Conservation (phyloP, 2,113 vertebrate genomes). For the Aphelocoma coerulescens region DNA sequence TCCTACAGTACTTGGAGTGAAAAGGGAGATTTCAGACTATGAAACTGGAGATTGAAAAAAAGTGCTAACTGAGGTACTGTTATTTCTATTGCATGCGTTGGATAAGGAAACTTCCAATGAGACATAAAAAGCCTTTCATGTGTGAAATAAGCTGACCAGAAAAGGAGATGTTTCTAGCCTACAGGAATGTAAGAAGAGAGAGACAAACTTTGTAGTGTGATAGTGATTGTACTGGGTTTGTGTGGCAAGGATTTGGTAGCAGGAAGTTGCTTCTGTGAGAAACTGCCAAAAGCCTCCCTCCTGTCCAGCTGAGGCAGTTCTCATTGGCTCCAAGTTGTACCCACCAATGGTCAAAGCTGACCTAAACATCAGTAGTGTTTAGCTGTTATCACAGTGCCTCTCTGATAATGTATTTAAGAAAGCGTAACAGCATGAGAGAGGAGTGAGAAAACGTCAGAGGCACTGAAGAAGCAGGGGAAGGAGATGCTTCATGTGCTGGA, state of each 20-base stretch:
- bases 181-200: not conserved
- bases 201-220: not conserved
- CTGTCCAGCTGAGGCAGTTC: not conserved
- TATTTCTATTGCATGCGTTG: not conserved
- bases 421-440: not conserved
- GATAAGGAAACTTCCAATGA: not conserved
- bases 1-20: not conserved
- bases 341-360: not conserved
- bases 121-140: not conserved
- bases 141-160: not conserved
- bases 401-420: not conserved
- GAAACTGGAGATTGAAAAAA: not conserved
- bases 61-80: not conserved
- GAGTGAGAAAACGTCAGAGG: not conserved
- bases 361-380: not conserved
- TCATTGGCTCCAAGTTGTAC: not conserved
- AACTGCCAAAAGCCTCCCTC: not conserved
- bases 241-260: not conserved
- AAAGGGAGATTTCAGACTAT: not conserved
- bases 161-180: not conserved
- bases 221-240: not conserved
- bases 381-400: not conserved
- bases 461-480: not conserved
- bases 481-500: not conserved
- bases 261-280: not conserved